phyloP scores from a whole-genome alignment of 2,888 invertebrate genomes.

The Acleris sparsana region DNA sequence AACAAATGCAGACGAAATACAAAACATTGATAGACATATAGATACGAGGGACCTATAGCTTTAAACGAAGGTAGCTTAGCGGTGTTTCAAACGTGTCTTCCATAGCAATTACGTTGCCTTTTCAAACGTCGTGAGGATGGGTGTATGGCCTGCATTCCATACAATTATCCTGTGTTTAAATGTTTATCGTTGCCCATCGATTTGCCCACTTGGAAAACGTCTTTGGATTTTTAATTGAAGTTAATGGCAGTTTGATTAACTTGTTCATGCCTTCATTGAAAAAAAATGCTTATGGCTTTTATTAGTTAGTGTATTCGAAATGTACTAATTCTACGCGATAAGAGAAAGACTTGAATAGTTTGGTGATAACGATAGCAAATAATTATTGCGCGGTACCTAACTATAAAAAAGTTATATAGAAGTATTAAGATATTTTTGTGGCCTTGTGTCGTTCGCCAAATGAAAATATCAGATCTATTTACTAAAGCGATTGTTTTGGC shows the following conservation, averaged over 20 bases:
- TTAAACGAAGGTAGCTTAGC: slow-evolving; percentile 41
- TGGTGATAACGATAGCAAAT: slow-evolving; percentile 32
- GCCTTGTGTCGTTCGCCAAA: slow-evolving; percentile 44
- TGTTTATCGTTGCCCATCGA: slow-evolving; percentile 40
- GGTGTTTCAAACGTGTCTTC: slow-evolving; percentile 47
- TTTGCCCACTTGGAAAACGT: slow-evolving; percentile 36
- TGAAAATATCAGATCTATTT: slow-evolving; percentile 53
- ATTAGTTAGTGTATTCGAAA: neutral
- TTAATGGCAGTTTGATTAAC: slow-evolving; percentile 8
- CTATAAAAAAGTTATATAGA: too few relatives aligned
- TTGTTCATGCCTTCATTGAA: slow-evolving; percentile 18
- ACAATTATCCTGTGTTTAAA: slow-evolving; percentile 51
- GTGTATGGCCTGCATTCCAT: slow-evolving; percentile 54
- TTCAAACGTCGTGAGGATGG: slow-evolving; percentile 43
- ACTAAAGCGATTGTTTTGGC: slow-evolving; percentile 53
- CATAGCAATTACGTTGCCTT: slow-evolving; percentile 58
- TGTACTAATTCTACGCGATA: slow-evolving; percentile 11
- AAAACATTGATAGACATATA: slow-evolving; percentile 15
- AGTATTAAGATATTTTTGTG: slow-evolving; percentile 34
- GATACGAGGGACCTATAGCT: slow-evolving; percentile 16
- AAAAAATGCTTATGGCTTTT: slow-evolving; percentile 34
- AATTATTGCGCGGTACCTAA: slow-evolving; percentile 15
- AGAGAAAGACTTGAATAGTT: slow-evolving; percentile 29
- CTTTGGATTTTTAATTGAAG: slow-evolving; percentile 15
- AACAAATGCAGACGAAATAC: slow-evolving; percentile 26